Evolutionary conservation across 2,888 invertebrate species (phyloP), one percentile per base, ranked within the genome.

Genomic region (Tetragonisca angustula): DNA sequence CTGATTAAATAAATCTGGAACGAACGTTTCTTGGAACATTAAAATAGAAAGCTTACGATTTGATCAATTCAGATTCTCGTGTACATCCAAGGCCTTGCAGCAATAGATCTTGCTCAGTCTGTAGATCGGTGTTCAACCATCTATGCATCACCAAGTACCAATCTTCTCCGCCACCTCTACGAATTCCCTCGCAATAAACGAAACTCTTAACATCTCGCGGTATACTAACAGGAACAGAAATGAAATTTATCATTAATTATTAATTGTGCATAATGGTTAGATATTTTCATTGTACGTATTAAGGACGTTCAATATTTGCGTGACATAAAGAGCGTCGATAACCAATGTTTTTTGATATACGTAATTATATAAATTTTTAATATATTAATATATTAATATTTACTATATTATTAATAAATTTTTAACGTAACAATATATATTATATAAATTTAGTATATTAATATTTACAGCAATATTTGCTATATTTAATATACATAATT

Each of bases 181-280:
- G 95, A 15, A 98, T 95, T 2, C 96, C 97, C 32, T 96, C 96
- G 92, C 98, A 98, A 94, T 98, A 98, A 0, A 98, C 97, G 80
- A 96, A 95, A 43, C 95, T 95, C 76, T 97, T 96, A 74, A 96
- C 95, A 92, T 98, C 97, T 61, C 82, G 71, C 17, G 80, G 73
- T 82, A 91, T 68, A 2, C 90, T 89, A 36, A 15, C 27, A 52
- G 36, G 6, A 71, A 43, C 59, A 13, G 4, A 32, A 72, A 61
- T 43, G 27, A 50, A 36, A 27, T 2, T 15, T 17, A 43, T 27
- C 24, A 54, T 54, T 54, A 54, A 0, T 43, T 43, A 54, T 54
- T 54, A 54, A 0, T 43, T 43, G 9, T 11, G 9, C 43, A 43
- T 43, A 43, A 43, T 54, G 54, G 11, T 21, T 21, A 54, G 21